phyloP scores from a whole-genome alignment of 2,113 vertebrate genomes.

The Opisthocomus hoazin region DNA sequence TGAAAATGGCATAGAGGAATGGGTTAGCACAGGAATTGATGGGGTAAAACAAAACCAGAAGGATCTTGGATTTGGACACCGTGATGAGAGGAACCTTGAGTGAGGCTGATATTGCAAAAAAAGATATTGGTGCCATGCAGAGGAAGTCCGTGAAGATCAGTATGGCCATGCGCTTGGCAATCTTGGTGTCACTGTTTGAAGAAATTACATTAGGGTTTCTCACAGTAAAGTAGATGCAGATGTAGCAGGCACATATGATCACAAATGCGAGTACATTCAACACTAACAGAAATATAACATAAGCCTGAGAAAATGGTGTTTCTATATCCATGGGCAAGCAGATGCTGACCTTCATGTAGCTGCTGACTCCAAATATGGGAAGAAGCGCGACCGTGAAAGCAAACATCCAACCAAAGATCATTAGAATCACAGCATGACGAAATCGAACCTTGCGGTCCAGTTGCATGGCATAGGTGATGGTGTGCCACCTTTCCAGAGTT shows the following conservation, averaged over 20 bases:
- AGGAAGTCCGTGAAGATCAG: slow-evolving; percentile 96
- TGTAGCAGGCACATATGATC: slow-evolving; percentile 87
- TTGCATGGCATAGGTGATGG: slow-evolving; percentile 93
- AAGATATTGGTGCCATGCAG: slow-evolving; percentile 96
- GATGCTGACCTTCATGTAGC: slow-evolving; percentile 95
- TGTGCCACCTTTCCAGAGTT: slow-evolving; percentile 95
- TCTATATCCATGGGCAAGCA: slow-evolving; percentile 97
- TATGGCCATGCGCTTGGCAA: slow-evolving; percentile 93
- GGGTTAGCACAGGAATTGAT: slow-evolving; percentile 97
- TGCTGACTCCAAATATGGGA: slow-evolving; percentile 88
- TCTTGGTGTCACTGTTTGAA: slow-evolving; percentile 83
- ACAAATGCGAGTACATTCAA: slow-evolving; percentile 90
- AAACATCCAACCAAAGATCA: slow-evolving; percentile 88
- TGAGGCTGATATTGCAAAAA: slow-evolving; percentile 94
- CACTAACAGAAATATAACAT: slow-evolving; percentile 83
- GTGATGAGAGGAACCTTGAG: slow-evolving; percentile 94
- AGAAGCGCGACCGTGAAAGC: slow-evolving; percentile 81
- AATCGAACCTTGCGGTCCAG: slow-evolving; percentile 85
- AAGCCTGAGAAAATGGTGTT: slow-evolving; percentile 78
- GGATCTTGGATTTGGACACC: slow-evolving; percentile 89
- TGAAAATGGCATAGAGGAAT: slow-evolving; percentile 96
- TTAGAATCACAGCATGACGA: slow-evolving; percentile 81
- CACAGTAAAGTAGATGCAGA: slow-evolving; percentile 89
- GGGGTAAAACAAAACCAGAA: slow-evolving; percentile 94
- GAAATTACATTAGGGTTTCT: slow-evolving; percentile 83